Conservation (phyloP, 2,888 invertebrate genomes). For the Lycia hirtaria region DNA sequence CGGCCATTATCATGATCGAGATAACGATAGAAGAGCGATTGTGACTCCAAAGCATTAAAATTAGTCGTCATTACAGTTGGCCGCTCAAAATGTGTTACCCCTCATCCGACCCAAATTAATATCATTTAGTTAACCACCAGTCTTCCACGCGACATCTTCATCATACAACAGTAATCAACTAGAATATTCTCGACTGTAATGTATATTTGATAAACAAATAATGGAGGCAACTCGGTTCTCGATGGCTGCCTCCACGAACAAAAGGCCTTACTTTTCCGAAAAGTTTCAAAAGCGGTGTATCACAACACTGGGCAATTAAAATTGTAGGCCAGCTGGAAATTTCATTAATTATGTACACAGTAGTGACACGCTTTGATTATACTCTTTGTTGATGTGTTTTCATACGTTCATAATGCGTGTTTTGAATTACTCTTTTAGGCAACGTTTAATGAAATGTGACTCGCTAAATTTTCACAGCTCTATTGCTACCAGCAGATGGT, state of each 20-base stretch:
- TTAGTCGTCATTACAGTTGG: slow-evolving; percentile 67
- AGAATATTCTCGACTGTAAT: slow-evolving; percentile 69
- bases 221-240: slow-evolving; percentile 63
- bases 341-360: slow-evolving; percentile 79
- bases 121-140: slow-evolving; percentile 72
- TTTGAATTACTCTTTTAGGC: slow-evolving; percentile 53
- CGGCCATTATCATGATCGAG: slow-evolving; percentile 60
- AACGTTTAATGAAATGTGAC: slow-evolving; percentile 39
- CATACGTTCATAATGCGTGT: slow-evolving; percentile 60
- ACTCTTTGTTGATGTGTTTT: slow-evolving; percentile 72
- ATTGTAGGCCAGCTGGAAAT: slow-evolving; percentile 83
- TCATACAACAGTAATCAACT: slow-evolving; percentile 65
- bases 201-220: slow-evolving; percentile 83
- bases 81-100: slow-evolving; percentile 70
- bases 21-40: slow-evolving; percentile 62
- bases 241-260: slow-evolving; percentile 74
- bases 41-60: slow-evolving; percentile 62
- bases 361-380: slow-evolving; percentile 71
- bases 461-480: slow-evolving; percentile 28
- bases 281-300: slow-evolving; percentile 80
- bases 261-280: slow-evolving; percentile 77
- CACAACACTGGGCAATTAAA: slow-evolving; percentile 82
- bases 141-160: slow-evolving; percentile 83
- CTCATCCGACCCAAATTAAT: slow-evolving; percentile 73
- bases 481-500: slow-evolving; percentile 23